Evolutionary conservation across 2,797 vertebrate species (phyloP).

Genomic region (Spheniscus humboldti): DNA sequence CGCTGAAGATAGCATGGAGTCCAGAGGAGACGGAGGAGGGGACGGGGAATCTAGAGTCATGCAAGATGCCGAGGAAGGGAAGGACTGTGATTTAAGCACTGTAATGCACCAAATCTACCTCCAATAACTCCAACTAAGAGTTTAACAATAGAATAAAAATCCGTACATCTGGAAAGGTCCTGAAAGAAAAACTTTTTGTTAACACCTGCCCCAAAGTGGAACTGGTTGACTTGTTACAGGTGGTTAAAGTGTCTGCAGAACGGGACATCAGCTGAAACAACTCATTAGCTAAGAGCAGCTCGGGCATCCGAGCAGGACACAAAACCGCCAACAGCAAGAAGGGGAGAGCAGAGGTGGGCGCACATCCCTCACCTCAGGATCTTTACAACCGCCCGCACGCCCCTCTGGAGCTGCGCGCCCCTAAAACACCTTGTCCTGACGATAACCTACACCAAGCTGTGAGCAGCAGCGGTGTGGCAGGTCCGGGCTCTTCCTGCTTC

Average conservation of each 20-base stretch:
- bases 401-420: no score
- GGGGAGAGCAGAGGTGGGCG: no score
- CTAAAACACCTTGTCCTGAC: not conserved
- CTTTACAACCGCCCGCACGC: not conserved
- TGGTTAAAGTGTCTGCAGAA: not conserved
- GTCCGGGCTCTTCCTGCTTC: not conserved
- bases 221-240: accelerated
- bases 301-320: not conserved
- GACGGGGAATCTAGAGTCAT: not conserved
- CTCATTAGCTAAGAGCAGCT: not conserved
- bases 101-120: accelerated
- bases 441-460: not conserved
- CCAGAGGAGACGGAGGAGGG: not conserved
- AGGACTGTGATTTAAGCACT: accelerated
- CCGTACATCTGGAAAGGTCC: accelerated
- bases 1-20: accelerated
- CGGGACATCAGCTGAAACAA: not conserved
- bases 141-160: accelerated
- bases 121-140: accelerated
- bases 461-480: no score
- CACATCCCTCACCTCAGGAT: no score
- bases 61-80: no score
- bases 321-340: not conserved
- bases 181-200: accelerated
- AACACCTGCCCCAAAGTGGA: no score